These are phyloP conservation scores for Lynx canadensis DNA, from an alignment of 2,113 vertebrate species.

Conservation along the genomic window DNA sequence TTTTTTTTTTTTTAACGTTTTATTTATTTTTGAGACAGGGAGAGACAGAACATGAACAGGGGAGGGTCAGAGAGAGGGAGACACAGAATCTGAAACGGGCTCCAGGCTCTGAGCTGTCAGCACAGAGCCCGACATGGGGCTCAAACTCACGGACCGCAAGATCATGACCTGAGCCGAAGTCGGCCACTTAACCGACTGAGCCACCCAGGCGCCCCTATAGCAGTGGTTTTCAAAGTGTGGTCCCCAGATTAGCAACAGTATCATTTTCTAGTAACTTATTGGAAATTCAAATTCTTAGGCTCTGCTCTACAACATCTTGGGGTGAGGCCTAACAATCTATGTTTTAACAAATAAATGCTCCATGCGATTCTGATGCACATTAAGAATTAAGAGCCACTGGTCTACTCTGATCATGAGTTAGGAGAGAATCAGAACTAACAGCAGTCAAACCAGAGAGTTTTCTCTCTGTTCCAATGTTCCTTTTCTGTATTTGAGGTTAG, in stretches of 20 bases:
- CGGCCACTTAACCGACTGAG: no score
- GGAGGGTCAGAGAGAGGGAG: no score
- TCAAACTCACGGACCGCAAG: no score
- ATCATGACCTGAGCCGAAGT: no score
- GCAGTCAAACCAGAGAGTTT: not conserved
- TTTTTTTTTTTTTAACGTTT: no score
- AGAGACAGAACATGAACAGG: no score
- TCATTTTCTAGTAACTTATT: not conserved
- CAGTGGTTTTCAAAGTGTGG: not conserved
- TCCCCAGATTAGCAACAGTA: not conserved
- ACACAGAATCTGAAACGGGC: no score
- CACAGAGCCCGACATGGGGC: no score
- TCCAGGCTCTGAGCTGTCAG: no score
- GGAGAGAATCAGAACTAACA: not conserved
- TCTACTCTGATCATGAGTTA: not conserved
- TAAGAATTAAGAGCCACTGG: not conserved
- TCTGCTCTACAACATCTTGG: not conserved
- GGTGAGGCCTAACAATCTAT: not conserved
- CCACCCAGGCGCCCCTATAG: not conserved
- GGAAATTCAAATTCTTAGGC: not conserved
- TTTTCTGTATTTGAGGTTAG: slow-evolving; percentile 21
- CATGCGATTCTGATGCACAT: not conserved
- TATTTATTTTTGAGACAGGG: no score
- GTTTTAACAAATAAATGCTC: not conserved
- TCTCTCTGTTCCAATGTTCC: not conserved